phyloP scores from a whole-genome alignment of 2,797 vertebrate species.

The Oceanodroma leucorhoa region DNA sequence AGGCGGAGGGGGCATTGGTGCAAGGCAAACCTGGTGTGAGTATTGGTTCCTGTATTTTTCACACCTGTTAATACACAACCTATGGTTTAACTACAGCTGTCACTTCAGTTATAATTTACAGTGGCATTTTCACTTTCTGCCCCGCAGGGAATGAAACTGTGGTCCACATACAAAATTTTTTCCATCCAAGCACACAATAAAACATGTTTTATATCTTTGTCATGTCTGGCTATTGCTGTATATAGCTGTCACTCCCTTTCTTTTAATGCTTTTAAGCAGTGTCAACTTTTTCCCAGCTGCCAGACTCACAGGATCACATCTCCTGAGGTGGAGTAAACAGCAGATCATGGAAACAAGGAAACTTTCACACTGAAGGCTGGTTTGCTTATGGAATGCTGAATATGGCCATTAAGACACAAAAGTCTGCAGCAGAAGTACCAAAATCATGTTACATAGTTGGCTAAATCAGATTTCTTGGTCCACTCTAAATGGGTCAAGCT shows the following conservation, averaged over 20 bases:
- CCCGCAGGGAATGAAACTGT: neutral
- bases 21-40: neutral
- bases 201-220: neutral
- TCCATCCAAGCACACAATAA: neutral
- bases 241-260: neutral
- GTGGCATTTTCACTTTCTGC: neutral
- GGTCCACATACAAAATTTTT: neutral
- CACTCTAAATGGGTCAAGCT: neutral
- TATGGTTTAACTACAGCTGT: neutral
- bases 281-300: neutral
- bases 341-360: neutral
- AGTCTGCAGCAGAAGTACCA: neutral
- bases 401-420: neutral
- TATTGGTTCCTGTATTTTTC: neutral
- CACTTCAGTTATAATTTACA: neutral
- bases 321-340: neutral
- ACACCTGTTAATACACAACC: neutral
- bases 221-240: neutral
- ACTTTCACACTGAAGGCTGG: neutral
- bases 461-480: neutral
- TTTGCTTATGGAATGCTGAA: neutral
- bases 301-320: neutral
- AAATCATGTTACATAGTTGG: neutral
- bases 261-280: neutral
- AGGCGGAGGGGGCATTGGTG: neutral